Conservation (phyloP, 1,140 invertebrate genomes). For the Reticulitermes speratus region DNA sequence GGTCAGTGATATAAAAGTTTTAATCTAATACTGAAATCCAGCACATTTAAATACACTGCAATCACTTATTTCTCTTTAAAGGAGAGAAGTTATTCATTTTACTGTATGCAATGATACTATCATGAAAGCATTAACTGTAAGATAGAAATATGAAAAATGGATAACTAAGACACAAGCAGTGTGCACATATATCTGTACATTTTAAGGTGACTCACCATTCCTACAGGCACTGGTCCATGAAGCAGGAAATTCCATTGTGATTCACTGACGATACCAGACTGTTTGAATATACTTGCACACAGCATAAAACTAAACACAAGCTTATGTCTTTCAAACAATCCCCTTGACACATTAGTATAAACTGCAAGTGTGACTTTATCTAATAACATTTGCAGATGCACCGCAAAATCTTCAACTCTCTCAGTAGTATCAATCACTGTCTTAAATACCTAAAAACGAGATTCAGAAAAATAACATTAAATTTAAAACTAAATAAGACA, state of each 20-base stretch:
- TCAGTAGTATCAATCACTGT: conserved; percentile 69
- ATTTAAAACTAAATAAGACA: not conserved
- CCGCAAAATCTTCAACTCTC: conserved; percentile 60
- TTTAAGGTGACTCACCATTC: not conserved
- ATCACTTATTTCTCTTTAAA: too few species aligned
- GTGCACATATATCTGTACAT: too few species aligned
- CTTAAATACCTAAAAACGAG: conserved; percentile 64
- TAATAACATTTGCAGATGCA: conserved; percentile 65
- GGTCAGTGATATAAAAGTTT: too few species aligned
- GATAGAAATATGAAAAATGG: too few species aligned
- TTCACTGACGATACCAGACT: conserved; percentile 55
- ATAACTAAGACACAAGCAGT: too few species aligned
- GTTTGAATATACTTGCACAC: conserved; percentile 70
- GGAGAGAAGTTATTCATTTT: too few species aligned
- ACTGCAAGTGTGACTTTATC: conserved; percentile 76
- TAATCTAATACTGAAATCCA: too few species aligned
- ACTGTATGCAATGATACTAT: too few species aligned
- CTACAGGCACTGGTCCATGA: conserved; percentile 54
- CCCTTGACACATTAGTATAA: conserved; percentile 82
- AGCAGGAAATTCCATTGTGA: conserved; percentile 73
- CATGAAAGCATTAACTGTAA: too few species aligned
- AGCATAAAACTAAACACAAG: conserved; percentile 84
- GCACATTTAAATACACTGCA: too few species aligned
- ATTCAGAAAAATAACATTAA: not conserved
- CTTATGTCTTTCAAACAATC: conserved; percentile 71